Conservation (phyloP, 2,797 vertebrate species). For the Siniperca undulata region DNA sequence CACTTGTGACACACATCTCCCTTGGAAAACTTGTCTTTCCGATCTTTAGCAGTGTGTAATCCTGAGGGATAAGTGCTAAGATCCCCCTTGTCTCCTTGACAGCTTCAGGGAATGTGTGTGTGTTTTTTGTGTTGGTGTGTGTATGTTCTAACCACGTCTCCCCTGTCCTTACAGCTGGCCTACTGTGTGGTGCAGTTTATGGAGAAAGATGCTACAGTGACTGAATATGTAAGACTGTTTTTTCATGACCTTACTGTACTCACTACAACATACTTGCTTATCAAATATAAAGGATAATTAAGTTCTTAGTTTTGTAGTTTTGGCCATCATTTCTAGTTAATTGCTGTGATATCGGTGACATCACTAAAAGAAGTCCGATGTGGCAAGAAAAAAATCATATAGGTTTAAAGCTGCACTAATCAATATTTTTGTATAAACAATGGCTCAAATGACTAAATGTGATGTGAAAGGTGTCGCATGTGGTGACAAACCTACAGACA, state of each 20-base stretch:
- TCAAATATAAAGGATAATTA: background rate
- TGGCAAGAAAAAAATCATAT: background rate
- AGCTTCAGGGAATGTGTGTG: constrained; percentile 42
- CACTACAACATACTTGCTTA: background rate
- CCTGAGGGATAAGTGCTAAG: constrained; percentile 72
- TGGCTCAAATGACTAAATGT: background rate
- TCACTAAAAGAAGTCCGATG: background rate
- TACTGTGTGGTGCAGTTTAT: constrained; percentile 97
- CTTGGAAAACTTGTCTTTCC: constrained; percentile 76
- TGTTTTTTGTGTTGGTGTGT: constrained; percentile 9
- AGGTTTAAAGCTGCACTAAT: constrained; percentile 1
- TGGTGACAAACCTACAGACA: background rate
- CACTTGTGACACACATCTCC: constrained; percentile 10
- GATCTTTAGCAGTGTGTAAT: constrained; percentile 72
- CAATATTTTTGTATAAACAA: background rate
- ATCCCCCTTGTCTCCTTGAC: constrained; percentile 69
- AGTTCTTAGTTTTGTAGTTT: background rate
- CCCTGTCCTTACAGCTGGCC: constrained; percentile 86
- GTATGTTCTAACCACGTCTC: constrained; percentile 49
- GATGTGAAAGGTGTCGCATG: background rate
- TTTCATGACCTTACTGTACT: background rate
- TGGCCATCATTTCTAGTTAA: background rate
- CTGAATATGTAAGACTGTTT: constrained; percentile 91
- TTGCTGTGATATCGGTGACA: background rate
- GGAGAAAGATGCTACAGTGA: constrained; percentile 95